These are phyloP conservation scores for Corvus moneduloides DNA, from an alignment of 2,113 vertebrate species.

Conservation along the genomic window DNA sequence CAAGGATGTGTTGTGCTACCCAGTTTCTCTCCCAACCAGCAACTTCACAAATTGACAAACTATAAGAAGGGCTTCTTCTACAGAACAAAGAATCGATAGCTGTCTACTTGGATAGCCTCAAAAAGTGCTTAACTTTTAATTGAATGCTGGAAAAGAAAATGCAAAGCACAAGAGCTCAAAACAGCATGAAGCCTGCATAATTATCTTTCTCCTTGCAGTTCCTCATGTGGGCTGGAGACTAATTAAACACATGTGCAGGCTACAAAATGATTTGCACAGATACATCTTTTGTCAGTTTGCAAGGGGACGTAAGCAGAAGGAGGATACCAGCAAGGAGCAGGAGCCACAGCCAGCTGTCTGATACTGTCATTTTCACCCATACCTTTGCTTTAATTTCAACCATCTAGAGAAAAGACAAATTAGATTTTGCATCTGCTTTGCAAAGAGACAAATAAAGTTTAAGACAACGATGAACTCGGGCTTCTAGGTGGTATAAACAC, in stretches of 20 bases:
- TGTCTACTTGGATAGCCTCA: constrained; percentile 33
- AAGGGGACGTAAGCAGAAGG: neutral
- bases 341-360: neutral
- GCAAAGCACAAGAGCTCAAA: constrained; percentile 29
- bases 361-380: neutral
- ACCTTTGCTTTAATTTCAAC: neutral
- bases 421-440: neutral
- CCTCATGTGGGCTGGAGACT: constrained; percentile 32
- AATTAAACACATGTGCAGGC: constrained; percentile 47
- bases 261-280: constrained; percentile 1
- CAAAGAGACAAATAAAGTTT: neutral
- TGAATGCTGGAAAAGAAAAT: constrained; percentile 17
- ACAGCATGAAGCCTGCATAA: constrained; percentile 40
- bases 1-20: neutral
- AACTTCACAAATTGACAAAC: constrained; percentile 7
- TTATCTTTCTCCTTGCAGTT: constrained; percentile 50
- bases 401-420: neutral
- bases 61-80: neutral
- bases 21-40: neutral
- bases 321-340: neutral
- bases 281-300: neutral
- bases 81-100: constrained; percentile 47
- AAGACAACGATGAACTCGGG: rapidly evolving
- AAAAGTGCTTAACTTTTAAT: constrained; percentile 60
- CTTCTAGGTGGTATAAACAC: neutral